A percentile compares a stretch with the other conserved stretches of the same genome.
These are phyloP conservation scores for Diabrotica balteata DNA, from an alignment of 2,888 invertebrate genomes.

Conservation along the genomic window DNA sequence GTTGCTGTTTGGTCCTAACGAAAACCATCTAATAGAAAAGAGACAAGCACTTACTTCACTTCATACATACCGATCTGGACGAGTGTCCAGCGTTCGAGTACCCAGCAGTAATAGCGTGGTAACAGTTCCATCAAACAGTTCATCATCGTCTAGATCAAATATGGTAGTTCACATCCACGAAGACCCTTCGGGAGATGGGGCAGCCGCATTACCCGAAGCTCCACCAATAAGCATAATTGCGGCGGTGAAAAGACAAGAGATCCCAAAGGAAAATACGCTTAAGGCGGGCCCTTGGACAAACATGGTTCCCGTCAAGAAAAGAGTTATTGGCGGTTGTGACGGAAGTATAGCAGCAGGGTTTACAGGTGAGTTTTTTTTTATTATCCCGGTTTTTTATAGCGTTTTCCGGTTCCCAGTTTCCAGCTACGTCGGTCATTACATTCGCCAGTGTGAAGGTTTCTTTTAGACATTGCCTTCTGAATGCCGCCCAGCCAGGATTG, in stretches of 20 bases:
- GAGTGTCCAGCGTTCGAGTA: conserved; percentile 62
- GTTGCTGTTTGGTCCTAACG: conserved; percentile 68
- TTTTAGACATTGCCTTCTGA: too few relatives aligned
- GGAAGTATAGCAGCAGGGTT: conserved; percentile 55
- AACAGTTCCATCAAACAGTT: conserved; percentile 39
- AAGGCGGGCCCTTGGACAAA: conserved; percentile 76
- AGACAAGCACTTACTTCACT: conserved; percentile 80
- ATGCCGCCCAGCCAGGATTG: too few relatives aligned
- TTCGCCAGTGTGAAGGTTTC: too few relatives aligned
- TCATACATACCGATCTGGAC: conserved; percentile 70
- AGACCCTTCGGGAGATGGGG: conserved; percentile 51
- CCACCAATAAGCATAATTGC: conserved; percentile 64
- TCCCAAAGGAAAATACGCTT: conserved; percentile 73
- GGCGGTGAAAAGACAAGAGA: conserved; percentile 63
- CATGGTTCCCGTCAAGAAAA: conserved; percentile 49
- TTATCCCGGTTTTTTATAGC: too few relatives aligned
- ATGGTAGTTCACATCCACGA: conserved; percentile 47
- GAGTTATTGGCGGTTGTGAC: conserved; percentile 46
- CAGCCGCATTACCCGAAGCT: conserved; percentile 53
- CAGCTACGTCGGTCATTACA: too few relatives aligned
- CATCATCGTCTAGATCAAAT: conserved; percentile 53
- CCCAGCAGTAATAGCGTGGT: conserved; percentile 41
- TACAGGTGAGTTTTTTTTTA: conserved; percentile 61
- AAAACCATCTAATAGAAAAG: conserved; percentile 68
- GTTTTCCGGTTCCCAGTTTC: too few relatives aligned